phyloP scores from a whole-genome alignment of 2,113 vertebrate species.

The Poeciliopsis occidentalis region DNA sequence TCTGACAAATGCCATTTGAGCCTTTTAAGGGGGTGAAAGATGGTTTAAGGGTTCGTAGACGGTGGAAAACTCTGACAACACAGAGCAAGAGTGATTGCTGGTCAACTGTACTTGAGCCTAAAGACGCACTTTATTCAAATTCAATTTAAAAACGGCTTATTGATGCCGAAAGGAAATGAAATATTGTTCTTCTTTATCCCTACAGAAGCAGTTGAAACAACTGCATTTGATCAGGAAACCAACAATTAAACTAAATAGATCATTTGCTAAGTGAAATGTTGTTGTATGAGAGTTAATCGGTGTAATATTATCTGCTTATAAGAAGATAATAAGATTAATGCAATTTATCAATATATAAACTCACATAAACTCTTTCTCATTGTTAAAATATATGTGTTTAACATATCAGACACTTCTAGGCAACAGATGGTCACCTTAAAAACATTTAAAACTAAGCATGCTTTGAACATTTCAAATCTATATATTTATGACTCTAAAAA shows the following conservation, averaged over 20 bases:
- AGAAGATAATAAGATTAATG: not conserved
- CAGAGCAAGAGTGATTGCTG: conserved; percentile 2
- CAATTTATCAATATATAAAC: not conserved
- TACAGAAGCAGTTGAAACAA: not conserved
- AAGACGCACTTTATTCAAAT: not conserved
- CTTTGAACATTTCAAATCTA: not conserved
- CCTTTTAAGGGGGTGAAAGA: conserved; percentile 24
- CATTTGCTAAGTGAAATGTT: not conserved
- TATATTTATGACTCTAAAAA: not conserved
- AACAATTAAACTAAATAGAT: not conserved
- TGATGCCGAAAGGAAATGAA: too few relatives aligned
- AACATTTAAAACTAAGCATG: too few relatives aligned
- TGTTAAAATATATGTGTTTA: too few relatives aligned
- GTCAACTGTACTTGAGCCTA: not conserved
- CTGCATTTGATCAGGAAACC: not conserved
- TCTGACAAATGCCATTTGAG: conserved; percentile 32
- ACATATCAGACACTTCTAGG: too few relatives aligned
- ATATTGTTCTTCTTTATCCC: not conserved
- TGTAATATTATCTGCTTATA: not conserved
- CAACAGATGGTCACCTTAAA: too few relatives aligned
- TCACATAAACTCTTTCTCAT: not conserved
- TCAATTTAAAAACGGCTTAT: too few relatives aligned
- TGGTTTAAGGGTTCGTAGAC: conserved; percentile 15
- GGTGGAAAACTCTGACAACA: conserved; percentile 30
- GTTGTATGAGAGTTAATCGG: not conserved